Evolutionary conservation across 2,888 invertebrate genomes (phyloP).

Genomic region (Xestia rhomboidea): DNA sequence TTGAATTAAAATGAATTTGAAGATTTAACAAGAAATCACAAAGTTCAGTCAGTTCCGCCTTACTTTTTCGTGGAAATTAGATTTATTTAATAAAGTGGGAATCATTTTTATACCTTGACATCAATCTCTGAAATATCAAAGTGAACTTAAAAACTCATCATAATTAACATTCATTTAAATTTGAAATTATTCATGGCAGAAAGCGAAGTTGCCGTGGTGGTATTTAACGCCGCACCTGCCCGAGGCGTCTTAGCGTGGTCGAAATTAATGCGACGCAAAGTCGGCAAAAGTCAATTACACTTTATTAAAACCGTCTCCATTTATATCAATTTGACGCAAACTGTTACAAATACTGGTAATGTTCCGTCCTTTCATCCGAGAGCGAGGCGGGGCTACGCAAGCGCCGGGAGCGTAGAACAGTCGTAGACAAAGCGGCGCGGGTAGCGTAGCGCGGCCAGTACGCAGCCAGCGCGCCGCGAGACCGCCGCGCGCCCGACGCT

Average conservation of each 20-base stretch:
- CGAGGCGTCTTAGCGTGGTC: conserved; percentile 89
- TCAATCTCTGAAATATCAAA: conserved; percentile 76
- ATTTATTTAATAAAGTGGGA: conserved; percentile 52
- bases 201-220: conserved; percentile 85
- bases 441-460: conserved; percentile 81
- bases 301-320: conserved; percentile 91
- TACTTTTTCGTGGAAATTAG: conserved; percentile 16
- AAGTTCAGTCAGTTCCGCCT: conserved; percentile 7
- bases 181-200: conserved; percentile 87
- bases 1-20: not conserved
- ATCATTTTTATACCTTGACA: conserved; percentile 70
- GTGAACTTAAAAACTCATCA: conserved; percentile 85
- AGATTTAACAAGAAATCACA: not conserved
- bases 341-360: conserved; percentile 91
- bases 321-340: conserved; percentile 91
- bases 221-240: conserved; percentile 89
- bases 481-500: conserved; percentile 72
- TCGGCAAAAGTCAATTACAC: conserved; percentile 91
- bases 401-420: conserved; percentile 81
- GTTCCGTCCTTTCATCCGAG: conserved; percentile 89
- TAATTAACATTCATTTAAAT: conserved; percentile 89
- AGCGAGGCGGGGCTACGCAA: conserved; percentile 89
- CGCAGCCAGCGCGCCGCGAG: conserved; percentile 72
- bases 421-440: conserved; percentile 79
- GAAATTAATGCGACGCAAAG: conserved; percentile 90